These are phyloP conservation scores for Merluccius polli DNA, from an alignment of 2,797 vertebrate genomes.

Conservation along the genomic window DNA sequence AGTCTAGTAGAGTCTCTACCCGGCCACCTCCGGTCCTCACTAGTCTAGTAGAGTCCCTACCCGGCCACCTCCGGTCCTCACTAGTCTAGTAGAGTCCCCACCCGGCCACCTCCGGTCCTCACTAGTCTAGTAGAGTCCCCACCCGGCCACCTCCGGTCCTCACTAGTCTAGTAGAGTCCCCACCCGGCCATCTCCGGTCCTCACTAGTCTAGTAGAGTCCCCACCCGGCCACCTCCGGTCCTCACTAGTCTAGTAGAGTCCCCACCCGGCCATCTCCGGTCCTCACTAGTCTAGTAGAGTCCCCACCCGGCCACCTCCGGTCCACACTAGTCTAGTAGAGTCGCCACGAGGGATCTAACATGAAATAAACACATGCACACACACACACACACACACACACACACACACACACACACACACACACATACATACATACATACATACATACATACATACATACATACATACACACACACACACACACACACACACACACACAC, in stretches of 20 bases:
- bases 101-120: constrained; percentile 72
- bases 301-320: no score
- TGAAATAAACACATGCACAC: constrained; percentile 51
- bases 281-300: constrained; percentile 73
- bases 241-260: constrained; percentile 73
- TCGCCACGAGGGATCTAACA: constrained; percentile 70
- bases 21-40: constrained; percentile 72
- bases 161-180: constrained; percentile 72
- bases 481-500: no score
- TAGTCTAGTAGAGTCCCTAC: constrained; percentile 66
- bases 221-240: constrained; percentile 71
- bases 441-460: no score
- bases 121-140: no score
- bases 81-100: no score
- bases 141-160: constrained; percentile 72
- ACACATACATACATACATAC: no score
- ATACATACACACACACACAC: no score
- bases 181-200: constrained; percentile 71
- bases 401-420: neutral
- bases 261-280: constrained; percentile 70
- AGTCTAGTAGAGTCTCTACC: constrained; percentile 65
- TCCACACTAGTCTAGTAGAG: constrained; percentile 56
- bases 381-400: no score
- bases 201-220: constrained; percentile 73
- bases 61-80: constrained; percentile 72